Percentiles rank a stretch among this genome's conserved stretches.
phyloP scores from a whole-genome alignment of 2,888 invertebrate species.

The Choreutis nemorana region DNA sequence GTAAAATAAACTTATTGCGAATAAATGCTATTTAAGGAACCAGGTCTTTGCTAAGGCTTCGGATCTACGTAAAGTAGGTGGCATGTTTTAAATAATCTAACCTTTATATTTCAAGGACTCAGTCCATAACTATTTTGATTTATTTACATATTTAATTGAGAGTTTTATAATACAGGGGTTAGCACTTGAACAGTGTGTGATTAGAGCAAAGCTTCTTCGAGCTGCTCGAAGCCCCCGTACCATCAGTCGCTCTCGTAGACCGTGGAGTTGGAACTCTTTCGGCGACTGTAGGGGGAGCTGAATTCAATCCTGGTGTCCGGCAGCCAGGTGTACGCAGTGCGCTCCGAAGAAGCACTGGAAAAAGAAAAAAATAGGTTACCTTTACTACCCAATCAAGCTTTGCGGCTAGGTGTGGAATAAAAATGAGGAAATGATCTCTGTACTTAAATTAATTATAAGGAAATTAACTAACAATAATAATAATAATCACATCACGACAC shows the following conservation, averaged over 20 bases:
- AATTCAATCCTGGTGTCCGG: constrained; percentile 60
- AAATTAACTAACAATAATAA: too few species aligned
- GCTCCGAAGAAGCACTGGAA: constrained; percentile 60
- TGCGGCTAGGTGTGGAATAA: not conserved
- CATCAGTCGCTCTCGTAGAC: constrained; percentile 63
- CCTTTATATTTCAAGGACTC: too few species aligned
- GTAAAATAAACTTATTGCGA: too few species aligned
- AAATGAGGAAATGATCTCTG: too few species aligned
- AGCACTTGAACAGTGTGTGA: constrained; percentile 7
- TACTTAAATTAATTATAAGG: too few species aligned
- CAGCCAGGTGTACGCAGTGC: constrained; percentile 64
- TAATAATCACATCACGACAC: too few species aligned
- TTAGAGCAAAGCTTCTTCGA: constrained; percentile 54
- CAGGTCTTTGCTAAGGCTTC: too few species aligned
- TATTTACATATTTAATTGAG: constrained; percentile 3
- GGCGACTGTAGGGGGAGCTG: constrained; percentile 46
- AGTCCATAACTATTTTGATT: not conserved
- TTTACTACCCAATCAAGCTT: not conserved
- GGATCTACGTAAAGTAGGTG: too few species aligned
- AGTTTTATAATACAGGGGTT: constrained; percentile 2
- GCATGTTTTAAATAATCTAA: too few species aligned
- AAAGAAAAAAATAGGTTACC: constrained; percentile 14
- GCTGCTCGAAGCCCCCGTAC: constrained; percentile 43
- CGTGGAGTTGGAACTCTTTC: constrained; percentile 54
- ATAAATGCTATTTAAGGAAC: too few species aligned